Conservation (phyloP, 2,797 vertebrate genomes). For the Periophthalmus magnuspinnatus region DNA sequence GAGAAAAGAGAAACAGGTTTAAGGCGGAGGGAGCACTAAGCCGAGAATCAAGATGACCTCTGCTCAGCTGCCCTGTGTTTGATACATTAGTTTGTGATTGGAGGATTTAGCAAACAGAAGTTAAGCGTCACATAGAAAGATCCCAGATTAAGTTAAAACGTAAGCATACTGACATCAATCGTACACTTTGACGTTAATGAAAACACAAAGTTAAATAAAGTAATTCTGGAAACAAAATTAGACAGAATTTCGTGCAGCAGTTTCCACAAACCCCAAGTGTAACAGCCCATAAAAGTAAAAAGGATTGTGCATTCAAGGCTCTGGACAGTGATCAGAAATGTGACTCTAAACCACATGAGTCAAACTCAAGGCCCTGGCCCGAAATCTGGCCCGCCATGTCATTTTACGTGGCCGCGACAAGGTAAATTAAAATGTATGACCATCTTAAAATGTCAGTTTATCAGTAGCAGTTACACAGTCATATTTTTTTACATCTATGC, state of each 20-base stretch:
- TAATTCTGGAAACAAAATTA: too few relatives aligned
- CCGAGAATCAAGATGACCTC: constrained; percentile 22
- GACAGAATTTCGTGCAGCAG: too few relatives aligned
- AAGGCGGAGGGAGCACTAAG: constrained; percentile 27
- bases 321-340: background rate
- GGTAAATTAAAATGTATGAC: too few relatives aligned
- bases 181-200: background rate
- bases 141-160: background rate
- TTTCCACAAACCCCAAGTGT: background rate
- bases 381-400: too few relatives aligned
- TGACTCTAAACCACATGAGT: background rate
- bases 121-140: background rate
- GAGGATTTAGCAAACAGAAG: background rate
- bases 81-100: constrained; percentile 17
- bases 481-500: too few relatives aligned
- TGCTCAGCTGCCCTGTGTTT: constrained; percentile 20
- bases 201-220: background rate
- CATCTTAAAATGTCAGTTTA: too few relatives aligned
- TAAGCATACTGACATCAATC: background rate
- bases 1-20: constrained; percentile 60
- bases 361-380: too few relatives aligned
- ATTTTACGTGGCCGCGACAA: too few relatives aligned
- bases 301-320: background rate
- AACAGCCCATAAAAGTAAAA: background rate
- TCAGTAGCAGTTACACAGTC: too few relatives aligned